Evolutionary conservation across 1,140 invertebrate genomes (phyloP), one percentile per base, ranked within the genome.

Genomic region (Drosophila bocki): DNA sequence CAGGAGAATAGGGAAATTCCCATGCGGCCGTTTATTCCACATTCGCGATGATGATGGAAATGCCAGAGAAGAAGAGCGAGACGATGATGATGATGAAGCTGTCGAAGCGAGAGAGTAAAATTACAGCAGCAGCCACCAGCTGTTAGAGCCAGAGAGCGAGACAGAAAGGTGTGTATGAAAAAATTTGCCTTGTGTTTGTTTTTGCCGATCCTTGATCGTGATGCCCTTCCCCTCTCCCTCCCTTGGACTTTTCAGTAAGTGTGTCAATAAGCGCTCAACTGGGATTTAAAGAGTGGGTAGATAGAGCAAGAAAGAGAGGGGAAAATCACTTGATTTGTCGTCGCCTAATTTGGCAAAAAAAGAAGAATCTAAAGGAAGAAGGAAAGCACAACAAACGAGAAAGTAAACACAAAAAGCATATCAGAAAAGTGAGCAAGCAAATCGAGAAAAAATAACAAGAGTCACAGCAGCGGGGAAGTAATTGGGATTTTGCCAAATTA

Each of bases 21-120:
- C 85, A 90, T 75, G 85, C 78, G 86, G 60, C 81, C 70, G 78
- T 81, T 88, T 88, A 71, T 71, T 72, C 59, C 74, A 79, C 65
- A 72, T 85, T 82, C 50, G 42, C 45, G 47, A 71, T 50, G 67
- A 75, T 60, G 54, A 72, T 61, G 56, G 44, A 60, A 61, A 67
- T 37, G 63, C 53, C 53, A 56, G 19, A 22, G 47, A 62, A 29
- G 48, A 41, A 32, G 12, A 32, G 62, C 39, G 63, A 47, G 57
- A 61, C 58, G 50, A 32, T 15, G 41, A 60, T 45, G 41, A 32
- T 32, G 57, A 53, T 54, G 67, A 29, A 65, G 62, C 37, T 61
- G 57, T 42, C 33, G 37, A 64, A 64, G 39, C 57, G 19, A 32
- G 45, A 69, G 62, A 39, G 32, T 44, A 29, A 53, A 68, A 26